These are phyloP conservation scores for Mesitornis unicolor DNA, from an alignment of 2,113 vertebrate species.

Conservation along the genomic window DNA sequence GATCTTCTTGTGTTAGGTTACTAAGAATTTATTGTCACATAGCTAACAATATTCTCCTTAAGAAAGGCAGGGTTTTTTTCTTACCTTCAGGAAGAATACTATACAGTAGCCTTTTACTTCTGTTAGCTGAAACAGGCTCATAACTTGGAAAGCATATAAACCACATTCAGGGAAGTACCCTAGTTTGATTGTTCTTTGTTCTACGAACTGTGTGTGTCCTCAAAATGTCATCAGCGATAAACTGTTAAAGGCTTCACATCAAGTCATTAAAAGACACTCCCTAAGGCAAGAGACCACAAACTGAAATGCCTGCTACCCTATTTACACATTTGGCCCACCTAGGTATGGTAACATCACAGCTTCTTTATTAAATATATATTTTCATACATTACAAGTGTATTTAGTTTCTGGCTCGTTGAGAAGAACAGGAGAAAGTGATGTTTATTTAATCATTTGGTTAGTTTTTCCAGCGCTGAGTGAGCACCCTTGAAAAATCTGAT, in stretches of 20 bases:
- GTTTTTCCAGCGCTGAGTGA: neutral
- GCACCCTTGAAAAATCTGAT: neutral
- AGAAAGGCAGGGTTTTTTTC: neutral
- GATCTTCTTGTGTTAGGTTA: neutral
- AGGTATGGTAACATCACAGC: neutral
- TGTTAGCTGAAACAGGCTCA: slow-evolving; percentile 20
- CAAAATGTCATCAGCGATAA: slow-evolving; percentile 85
- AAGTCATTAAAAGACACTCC: slow-evolving; percentile 78
- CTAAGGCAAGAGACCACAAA: slow-evolving; percentile 65
- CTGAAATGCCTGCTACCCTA: slow-evolving; percentile 50
- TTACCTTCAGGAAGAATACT: slow-evolving; percentile 7
- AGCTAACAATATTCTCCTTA: slow-evolving; percentile 10
- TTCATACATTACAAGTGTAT: neutral
- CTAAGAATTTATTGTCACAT: neutral
- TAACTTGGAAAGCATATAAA: slow-evolving; percentile 41
- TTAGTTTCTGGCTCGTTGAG: neutral
- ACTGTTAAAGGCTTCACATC: slow-evolving; percentile 74
- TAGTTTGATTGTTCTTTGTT: slow-evolving; percentile 71
- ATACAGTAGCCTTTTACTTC: neutral
- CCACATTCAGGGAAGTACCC: slow-evolving; percentile 49
- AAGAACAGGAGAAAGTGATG: neutral
- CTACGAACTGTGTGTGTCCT: slow-evolving; percentile 71
- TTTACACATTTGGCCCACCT: slow-evolving; percentile 52
- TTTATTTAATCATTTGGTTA: slow-evolving; percentile 12
- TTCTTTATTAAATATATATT: neutral